A percentile compares a stretch with the other conserved stretches of the same genome.
These are phyloP conservation scores for Acipenser transmontanus DNA, from an alignment of 2,797 vertebrate genomes.

Conservation along the genomic window DNA sequence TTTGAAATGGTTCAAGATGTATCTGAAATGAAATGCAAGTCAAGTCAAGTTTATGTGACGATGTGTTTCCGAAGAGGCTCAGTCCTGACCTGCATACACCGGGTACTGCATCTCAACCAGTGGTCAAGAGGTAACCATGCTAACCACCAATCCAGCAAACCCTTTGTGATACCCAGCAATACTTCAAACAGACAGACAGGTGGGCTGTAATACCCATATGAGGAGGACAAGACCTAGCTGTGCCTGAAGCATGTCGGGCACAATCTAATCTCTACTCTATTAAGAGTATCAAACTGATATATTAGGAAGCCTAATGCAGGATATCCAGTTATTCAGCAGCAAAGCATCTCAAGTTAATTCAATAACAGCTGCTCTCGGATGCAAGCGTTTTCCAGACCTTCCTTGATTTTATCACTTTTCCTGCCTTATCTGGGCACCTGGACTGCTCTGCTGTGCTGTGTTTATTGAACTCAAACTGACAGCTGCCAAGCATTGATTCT, in stretches of 20 bases:
- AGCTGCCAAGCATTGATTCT: not conserved
- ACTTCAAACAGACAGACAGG: too few species aligned
- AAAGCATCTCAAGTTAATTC: slow-evolving; percentile 27
- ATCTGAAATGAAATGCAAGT: too few species aligned
- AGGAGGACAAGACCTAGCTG: not conserved
- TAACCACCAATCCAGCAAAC: too few species aligned
- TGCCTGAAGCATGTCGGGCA: not conserved
- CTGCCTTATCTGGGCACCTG: slow-evolving; percentile 24
- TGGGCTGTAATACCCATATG: not conserved
- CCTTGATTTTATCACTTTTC: slow-evolving; percentile 24
- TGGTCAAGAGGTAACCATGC: too few species aligned
- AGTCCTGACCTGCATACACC: too few species aligned
- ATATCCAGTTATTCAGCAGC: slow-evolving; percentile 12
- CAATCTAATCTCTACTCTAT: slow-evolving; percentile 25
- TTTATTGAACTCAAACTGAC: not conserved
- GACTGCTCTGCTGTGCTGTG: slow-evolving; percentile 5
- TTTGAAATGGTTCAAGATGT: too few species aligned
- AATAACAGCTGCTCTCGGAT: slow-evolving; percentile 28
- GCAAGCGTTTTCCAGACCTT: slow-evolving; percentile 13
- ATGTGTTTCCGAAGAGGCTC: too few species aligned
- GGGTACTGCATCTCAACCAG: too few species aligned
- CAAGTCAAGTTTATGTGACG: too few species aligned
- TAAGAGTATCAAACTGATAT: slow-evolving; percentile 22
- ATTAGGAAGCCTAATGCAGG: slow-evolving; percentile 24
- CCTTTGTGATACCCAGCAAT: too few species aligned